Evolutionary conservation across 37 sponge, comb jelly and placozoan species (phyloP).

Genomic region (Axinella damicornis): DNA sequence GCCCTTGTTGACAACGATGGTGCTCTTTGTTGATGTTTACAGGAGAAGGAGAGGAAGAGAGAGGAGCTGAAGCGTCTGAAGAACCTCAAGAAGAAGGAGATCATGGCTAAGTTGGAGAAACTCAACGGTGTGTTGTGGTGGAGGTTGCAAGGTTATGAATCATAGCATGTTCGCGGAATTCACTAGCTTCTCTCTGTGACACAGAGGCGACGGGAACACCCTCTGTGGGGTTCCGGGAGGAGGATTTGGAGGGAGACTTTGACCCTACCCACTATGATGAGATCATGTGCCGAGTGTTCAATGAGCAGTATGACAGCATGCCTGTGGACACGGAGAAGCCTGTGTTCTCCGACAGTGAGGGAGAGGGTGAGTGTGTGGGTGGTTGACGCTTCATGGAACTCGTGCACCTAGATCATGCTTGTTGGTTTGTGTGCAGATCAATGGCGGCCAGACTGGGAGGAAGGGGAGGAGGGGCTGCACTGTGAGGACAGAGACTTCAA

Average conservation of each 20-base stretch:
- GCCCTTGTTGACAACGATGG: too few species aligned
- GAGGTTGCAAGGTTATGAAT: slow-evolving; percentile 10
- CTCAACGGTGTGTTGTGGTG: slow-evolving; percentile 28
- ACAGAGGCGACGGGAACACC: slow-evolving; percentile 79
- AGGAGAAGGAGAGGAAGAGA: slow-evolving; percentile 83
- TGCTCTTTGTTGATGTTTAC: not conserved
- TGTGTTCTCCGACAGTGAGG: slow-evolving; percentile 79
- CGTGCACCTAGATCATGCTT: too few species aligned
- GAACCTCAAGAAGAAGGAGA: slow-evolving; percentile 91
- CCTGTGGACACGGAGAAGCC: slow-evolving; percentile 71
- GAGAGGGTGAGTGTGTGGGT: too few species aligned
- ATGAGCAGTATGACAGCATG: slow-evolving; percentile 69
- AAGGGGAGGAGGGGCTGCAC: slow-evolving; percentile 46
- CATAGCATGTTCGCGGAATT: too few species aligned
- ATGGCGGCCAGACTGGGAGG: slow-evolving; percentile 19
- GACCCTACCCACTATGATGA: slow-evolving; percentile 86
- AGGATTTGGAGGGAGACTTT: slow-evolving; percentile 87
- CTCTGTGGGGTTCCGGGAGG: slow-evolving; percentile 73
- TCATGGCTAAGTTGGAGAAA: slow-evolving; percentile 82
- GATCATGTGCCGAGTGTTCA: slow-evolving; percentile 73
- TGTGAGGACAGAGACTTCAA: slow-evolving; percentile 88
- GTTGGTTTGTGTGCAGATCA: too few species aligned
- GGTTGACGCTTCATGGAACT: too few species aligned
- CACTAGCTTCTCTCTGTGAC: too few species aligned
- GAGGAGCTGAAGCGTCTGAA: slow-evolving; percentile 91